Evolutionary conservation across 1,140 invertebrate genomes (phyloP), one percentile per base, ranked within the genome.

Genomic region (Drosophila malerkotliana): DNA sequence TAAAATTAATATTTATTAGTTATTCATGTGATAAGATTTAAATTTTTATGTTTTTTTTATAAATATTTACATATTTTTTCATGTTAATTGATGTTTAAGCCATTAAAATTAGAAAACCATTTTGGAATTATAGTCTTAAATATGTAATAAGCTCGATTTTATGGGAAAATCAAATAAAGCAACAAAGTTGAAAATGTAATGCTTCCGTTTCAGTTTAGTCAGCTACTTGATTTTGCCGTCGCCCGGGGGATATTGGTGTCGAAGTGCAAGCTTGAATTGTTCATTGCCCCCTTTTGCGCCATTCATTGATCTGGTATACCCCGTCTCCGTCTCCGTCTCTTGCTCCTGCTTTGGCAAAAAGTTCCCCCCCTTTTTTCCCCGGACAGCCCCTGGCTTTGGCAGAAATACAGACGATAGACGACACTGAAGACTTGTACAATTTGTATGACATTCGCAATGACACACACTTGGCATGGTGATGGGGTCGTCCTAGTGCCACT

Each of bases 371-470:
- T 37, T 37, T 37, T 37, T 12, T 37, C 4, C 10, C 10, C 9
- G 4, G 34, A 4, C 34, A 37, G 34, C 10, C 34, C 34, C 34
- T 37, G 34, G 34, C 34, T 37, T 37, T 37, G 34, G 12, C 12
- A 37, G 34, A n/a, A 37, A 37, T 12, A 37, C 34, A 37, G 34
- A 37, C 34, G 34, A 37, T 10, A 37, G 8, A 32, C 8, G 34
- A 37, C 12, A 37, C 12, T 24, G 18, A 68, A 39, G 39, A 15
- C 58, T 45, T 37, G 64, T 63, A 80, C 79, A 82, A 81, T 77
- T 81, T 81, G 73, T 81, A 77, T 81, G 79, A 81, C 79, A 81
- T 68, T 81, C 79, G 60, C 79, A 73, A 75, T 81, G 79, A 81
- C 79, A 81, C 41, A 68, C 61, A 12, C 26, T 66, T 53, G 64